Evolutionary conservation across 2,113 vertebrate species (phyloP), one percentile per base, ranked within the genome.

Genomic region (Ochotona princeps): DNA sequence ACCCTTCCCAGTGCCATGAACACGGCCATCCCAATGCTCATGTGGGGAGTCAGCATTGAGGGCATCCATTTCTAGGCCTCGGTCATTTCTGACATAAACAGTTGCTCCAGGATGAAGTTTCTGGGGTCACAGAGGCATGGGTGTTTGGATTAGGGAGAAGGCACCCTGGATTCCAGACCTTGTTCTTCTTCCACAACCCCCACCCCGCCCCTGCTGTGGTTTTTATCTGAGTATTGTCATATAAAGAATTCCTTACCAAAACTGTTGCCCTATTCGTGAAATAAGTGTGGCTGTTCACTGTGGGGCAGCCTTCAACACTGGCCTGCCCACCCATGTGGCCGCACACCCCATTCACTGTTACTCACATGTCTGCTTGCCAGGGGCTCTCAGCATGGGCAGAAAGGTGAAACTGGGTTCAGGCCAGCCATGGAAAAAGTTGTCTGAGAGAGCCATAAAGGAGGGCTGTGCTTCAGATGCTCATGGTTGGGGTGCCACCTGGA

Each of bases 211-310:
- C 49, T n/a, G 17, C 20, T 87, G 69, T 61, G 63, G 47, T 32
- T 67, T 51, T 47, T 15, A 3, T 38, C 51, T 28, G 80, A 47
- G 69, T 67, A 67, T 88, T 74, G 23, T 79, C n/a, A 61, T 23
- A 78, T 75, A 70, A 83, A 70, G 92, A 60, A 92, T 72, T 2
- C 14, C 15, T 26, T 32, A 66, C 91, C 66, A 85, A 86, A 51
- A 61, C 8, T 72, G 67, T 44, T 91, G 69, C 75, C 44, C 9
- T 65, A 0, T 20, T 80, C 54, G 0, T 67, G 25, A 91, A 47
- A 72, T 0, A 18, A 18, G 28, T 32, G 49, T 73, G 82, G 49
- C 65, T 75, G 8, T 69, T 87, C 73, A 44, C 57, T 4, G 3
- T 17, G 63, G 23, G 69, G 23, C 17, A 17, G 17, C 6, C 63